Evolutionary conservation across 1,140 invertebrate genomes (phyloP), one percentile per base, ranked within the genome.

Genomic region (Hycleus phaleratus): DNA sequence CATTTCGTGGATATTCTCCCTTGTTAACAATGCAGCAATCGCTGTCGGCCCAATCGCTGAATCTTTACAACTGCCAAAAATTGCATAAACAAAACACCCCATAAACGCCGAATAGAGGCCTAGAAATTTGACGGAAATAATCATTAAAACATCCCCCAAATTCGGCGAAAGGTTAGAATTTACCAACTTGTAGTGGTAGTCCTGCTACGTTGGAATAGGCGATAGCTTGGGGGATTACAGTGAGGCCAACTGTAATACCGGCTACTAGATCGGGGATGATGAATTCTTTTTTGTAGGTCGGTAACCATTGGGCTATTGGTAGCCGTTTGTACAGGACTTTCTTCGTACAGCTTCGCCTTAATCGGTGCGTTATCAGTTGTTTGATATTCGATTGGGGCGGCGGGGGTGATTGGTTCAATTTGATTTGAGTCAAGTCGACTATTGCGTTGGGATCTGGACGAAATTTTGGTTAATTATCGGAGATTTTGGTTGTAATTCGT

Each of bases 101-200:
- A 93, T 87, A 76, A 95, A 94, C 1, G 90, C 87, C 1, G 90
- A 91, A 72, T 94, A 95, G 2, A 95, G 77, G 11, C 91, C 92
- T 75, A 87, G n/a, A 7, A 46, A 44, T 18, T 18, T 18, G 18
- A 18, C 18, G 2, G 2, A 1, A 2, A 18, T 18, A 18, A 18
- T 18, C 1, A 18, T 18, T 18, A 18, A 18, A 18, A 18, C 18
- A 18, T 18, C 18, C 18, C 18, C 18, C 1, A 18, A 18, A 18
- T 18, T 18, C 18, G 18, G 18, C 18, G 18, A 18, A 18, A 18
- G 18, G 18, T 18, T 18, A 18, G 18, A 18, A 18, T 10, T 39
- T 39, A 39, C 38, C 40, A 4, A 42, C 40, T 84, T 93, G 79
- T 1, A 85, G 76, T 18, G 86, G 86, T 58, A 93, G 73, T 26